phyloP scores from a whole-genome alignment of 2,888 invertebrate species.

The Aromia moschata region DNA sequence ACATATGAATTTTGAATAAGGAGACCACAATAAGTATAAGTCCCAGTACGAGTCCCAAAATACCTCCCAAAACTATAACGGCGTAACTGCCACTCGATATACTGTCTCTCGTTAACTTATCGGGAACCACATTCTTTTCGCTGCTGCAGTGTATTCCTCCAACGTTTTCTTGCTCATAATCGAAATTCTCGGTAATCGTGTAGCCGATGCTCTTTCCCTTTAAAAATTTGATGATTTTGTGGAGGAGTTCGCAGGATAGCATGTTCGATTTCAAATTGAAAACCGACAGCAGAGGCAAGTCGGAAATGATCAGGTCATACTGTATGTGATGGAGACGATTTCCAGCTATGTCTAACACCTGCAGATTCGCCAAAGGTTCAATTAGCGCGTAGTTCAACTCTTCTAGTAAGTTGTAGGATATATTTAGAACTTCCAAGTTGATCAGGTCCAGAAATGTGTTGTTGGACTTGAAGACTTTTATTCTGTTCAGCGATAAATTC shows the following conservation, averaged over 20 bases:
- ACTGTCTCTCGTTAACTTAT: conserved; percentile 9
- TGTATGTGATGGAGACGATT: conserved; percentile 55
- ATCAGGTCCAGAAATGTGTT: conserved; percentile 45
- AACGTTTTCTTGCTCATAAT: conserved; percentile 56
- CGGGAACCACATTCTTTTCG: conserved; percentile 15
- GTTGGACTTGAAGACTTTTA: conserved; percentile 37
- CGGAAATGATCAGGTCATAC: conserved; percentile 53
- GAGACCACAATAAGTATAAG: conserved; percentile 39
- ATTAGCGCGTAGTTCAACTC: conserved; percentile 50
- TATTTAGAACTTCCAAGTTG: conserved; percentile 52
- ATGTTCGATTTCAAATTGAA: conserved; percentile 56
- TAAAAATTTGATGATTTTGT: conserved; percentile 54
- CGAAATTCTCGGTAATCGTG: conserved; percentile 51
- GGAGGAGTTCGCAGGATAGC: conserved; percentile 54
- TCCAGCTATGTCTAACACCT: conserved; percentile 53
- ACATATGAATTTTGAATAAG: conserved; percentile 46
- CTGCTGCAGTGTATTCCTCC: conserved; percentile 56
- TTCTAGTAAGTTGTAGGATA: conserved; percentile 54
- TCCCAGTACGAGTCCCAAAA: conserved; percentile 35
- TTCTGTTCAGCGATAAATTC: conserved; percentile 53
- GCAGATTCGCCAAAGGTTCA: conserved; percentile 49
- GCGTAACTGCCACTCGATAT: conserved; percentile 8
- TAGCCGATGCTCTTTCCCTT: conserved; percentile 50
- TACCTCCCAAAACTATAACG: conserved; percentile 36
- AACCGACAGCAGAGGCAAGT: conserved; percentile 50